These are phyloP conservation scores for Thalassarche chlororhynchos DNA, from an alignment of 2,113 vertebrate genomes.

Conservation along the genomic window DNA sequence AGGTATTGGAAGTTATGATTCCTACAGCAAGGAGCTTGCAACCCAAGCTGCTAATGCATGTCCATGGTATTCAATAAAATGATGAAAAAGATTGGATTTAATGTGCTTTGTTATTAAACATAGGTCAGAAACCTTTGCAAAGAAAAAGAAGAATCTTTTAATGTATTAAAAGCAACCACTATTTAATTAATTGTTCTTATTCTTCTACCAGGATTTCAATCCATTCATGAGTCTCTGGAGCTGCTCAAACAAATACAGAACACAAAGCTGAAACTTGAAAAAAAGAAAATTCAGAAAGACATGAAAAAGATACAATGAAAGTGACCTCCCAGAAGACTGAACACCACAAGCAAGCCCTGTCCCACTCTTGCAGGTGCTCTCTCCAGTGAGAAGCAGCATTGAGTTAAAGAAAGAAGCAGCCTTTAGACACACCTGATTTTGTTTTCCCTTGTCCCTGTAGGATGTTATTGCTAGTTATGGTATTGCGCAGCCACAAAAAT, in stretches of 20 bases:
- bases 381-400: neutral
- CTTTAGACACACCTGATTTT: neutral
- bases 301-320: constrained; percentile 70
- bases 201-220: constrained; percentile 79
- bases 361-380: neutral
- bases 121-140: neutral
- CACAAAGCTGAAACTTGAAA: constrained; percentile 80
- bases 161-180: neutral
- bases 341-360: neutral
- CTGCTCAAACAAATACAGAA: constrained; percentile 82
- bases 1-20: neutral
- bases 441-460: neutral
- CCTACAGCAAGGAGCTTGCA: neutral
- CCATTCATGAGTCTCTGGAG: constrained; percentile 79
- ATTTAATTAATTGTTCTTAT: neutral
- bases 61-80: neutral
- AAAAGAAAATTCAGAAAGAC: constrained; percentile 78
- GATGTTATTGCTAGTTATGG: neutral
- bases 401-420: neutral
- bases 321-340: constrained; percentile 9
- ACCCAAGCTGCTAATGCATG: neutral
- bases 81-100: neutral
- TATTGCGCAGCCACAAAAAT: neutral
- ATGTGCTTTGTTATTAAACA: neutral
- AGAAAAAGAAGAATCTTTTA: neutral